These are phyloP conservation scores for Amphilophus citrinellus DNA, from an alignment of 2,113 vertebrate genomes.

Conservation along the genomic window DNA sequence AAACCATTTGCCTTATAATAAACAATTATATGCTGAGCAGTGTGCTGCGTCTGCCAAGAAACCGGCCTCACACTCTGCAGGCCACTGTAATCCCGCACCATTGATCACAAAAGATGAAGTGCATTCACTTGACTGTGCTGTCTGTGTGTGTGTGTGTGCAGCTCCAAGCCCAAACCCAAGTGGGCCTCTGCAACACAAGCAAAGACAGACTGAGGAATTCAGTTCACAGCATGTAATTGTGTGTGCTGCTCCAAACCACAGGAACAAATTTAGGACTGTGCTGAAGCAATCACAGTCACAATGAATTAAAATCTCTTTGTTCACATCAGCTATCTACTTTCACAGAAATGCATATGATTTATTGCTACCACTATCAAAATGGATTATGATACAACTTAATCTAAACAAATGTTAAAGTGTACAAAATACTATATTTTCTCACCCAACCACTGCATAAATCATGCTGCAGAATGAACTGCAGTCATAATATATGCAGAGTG, in stretches of 20 bases:
- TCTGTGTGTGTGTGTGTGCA: neutral
- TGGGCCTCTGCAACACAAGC: slow-evolving; percentile 53
- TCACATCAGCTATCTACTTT: slow-evolving; percentile 9
- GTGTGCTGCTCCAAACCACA: slow-evolving; percentile 10
- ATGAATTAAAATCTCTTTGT: slow-evolving; percentile 43
- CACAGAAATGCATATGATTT: slow-evolving; percentile 14
- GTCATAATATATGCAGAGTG: neutral
- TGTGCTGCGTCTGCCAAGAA: slow-evolving; percentile 1
- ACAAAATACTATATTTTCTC: neutral
- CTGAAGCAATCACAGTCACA: slow-evolving; percentile 23
- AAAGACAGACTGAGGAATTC: slow-evolving; percentile 55
- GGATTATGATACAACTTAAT: neutral
- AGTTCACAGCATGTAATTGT: slow-evolving; percentile 44
- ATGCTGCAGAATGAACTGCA: neutral
- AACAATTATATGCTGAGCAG: slow-evolving; percentile 1
- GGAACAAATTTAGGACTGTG: slow-evolving; percentile 21
- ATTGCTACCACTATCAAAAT: slow-evolving; percentile 7
- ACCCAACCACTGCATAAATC: neutral
- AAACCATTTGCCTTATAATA: neutral
- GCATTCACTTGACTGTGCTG: slow-evolving; percentile 33
- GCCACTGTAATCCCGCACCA: slow-evolving; percentile 34
- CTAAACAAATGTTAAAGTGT: neutral
- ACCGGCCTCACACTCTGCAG: neutral
- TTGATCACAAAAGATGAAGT: slow-evolving; percentile 47
- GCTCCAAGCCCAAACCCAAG: slow-evolving; percentile 29